Conservation (phyloP, 2,113 vertebrate genomes). For the Sciurus niger region DNA sequence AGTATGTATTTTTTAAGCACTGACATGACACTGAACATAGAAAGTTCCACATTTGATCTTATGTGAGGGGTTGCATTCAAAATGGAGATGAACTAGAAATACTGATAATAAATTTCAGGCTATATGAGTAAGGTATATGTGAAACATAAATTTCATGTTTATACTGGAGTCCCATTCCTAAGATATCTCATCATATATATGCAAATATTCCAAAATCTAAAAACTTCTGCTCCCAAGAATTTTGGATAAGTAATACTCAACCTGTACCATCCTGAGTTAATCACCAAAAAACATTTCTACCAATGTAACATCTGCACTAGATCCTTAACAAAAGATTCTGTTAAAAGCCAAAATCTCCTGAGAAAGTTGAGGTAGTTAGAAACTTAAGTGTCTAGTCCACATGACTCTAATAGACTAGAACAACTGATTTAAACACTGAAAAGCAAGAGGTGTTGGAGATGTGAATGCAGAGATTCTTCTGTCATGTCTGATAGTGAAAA, state of each 20-base stretch:
- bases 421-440: constrained; percentile 11
- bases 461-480: not conserved
- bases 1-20: not conserved
- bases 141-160: not conserved
- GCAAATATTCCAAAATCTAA: too few species aligned
- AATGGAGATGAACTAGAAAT: not conserved
- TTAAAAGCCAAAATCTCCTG: constrained; percentile 42
- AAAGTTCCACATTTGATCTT: not conserved
- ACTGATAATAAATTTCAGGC: not conserved
- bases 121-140: not conserved
- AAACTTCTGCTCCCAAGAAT: not conserved
- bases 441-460: not conserved
- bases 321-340: not conserved
- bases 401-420: constrained; percentile 3
- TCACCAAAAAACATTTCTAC: constrained; percentile 45
- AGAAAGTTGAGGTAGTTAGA: not conserved
- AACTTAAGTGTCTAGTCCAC: constrained; percentile 11
- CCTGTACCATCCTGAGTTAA: not conserved
- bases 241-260: not conserved
- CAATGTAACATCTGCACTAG: not conserved
- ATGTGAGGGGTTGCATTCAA: not conserved
- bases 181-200: not conserved
- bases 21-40: not conserved
- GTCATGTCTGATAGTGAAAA: constrained; percentile 38
- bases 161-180: not conserved